These are phyloP conservation scores for Trichopoda pennipes DNA, from an alignment of 2,888 invertebrate species.

Conservation along the genomic window DNA sequence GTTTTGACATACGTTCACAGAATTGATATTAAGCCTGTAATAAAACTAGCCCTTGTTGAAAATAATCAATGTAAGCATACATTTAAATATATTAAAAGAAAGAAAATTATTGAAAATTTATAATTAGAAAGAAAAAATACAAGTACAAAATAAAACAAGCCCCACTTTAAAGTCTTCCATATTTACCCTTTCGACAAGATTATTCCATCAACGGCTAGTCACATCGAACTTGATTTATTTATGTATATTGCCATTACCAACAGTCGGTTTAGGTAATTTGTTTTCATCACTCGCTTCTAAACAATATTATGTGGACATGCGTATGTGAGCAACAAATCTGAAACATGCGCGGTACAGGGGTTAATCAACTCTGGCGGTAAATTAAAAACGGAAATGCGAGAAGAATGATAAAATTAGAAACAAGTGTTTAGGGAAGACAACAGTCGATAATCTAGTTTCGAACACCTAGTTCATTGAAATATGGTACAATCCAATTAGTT, in stretches of 20 bases:
- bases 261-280: conserved; percentile 19
- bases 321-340: conserved; percentile 8
- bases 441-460: conserved; percentile 60
- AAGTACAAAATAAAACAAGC: background rate
- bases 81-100: too few relatives aligned
- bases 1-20: too few relatives aligned
- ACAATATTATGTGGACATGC: conserved; percentile 52
- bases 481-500: conserved; percentile 80
- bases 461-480: conserved; percentile 71
- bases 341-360: conserved; percentile 54
- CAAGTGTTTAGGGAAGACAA: conserved; percentile 57
- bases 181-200: background rate
- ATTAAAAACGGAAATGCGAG: conserved; percentile 60
- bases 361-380: conserved; percentile 63
- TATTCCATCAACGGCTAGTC: background rate
- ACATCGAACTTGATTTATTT: conserved; percentile 53
- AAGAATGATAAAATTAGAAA: conserved; percentile 24
- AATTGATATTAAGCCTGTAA: too few relatives aligned
- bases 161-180: background rate
- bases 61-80: too few relatives aligned
- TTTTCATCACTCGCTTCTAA: conserved; percentile 56
- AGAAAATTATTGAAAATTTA: too few relatives aligned
- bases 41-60: too few relatives aligned
- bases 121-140: background rate
- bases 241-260: conserved; percentile 49